phyloP scores from a whole-genome alignment of 2,797 vertebrate species.

The Eurystomus glaucurus region DNA sequence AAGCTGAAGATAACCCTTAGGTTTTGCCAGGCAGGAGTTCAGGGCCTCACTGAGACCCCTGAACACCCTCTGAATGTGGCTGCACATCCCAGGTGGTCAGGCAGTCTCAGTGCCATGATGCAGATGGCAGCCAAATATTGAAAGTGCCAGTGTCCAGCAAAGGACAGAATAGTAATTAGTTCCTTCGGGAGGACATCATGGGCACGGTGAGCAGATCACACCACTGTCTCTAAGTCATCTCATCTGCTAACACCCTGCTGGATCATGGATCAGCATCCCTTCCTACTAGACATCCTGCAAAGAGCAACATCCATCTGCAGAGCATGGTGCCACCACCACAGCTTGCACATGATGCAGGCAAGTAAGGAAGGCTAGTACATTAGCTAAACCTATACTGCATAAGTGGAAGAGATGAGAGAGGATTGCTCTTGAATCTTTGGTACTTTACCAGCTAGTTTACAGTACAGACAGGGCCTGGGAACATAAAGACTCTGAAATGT shows the following conservation, averaged over 20 bases:
- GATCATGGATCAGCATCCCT: not conserved
- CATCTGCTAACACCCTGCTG: not conserved
- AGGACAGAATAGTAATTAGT: not conserved
- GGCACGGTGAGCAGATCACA: not conserved
- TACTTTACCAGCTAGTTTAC: not conserved
- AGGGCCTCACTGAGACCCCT: not conserved
- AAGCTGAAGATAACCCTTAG: not conserved
- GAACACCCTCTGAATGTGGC: not conserved
- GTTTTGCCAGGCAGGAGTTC: not conserved
- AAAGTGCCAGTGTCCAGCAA: not conserved
- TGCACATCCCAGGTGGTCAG: not conserved
- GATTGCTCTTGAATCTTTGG: not conserved
- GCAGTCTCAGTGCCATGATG: not conserved
- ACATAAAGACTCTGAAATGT: not conserved
- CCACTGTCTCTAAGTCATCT: not conserved
- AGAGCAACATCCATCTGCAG: not conserved
- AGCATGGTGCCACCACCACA: not conserved
- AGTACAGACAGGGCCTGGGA: not conserved
- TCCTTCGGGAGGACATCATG: not conserved
- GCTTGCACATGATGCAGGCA: not conserved
- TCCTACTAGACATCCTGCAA: not conserved
- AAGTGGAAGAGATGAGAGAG: not conserved
- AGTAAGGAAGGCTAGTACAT: not conserved
- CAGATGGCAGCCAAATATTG: not conserved
- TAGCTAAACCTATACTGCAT: fast-evolving